Percentiles rank a stretch among this genome's conserved stretches.
phyloP scores from a whole-genome alignment of 1,140 invertebrate species.

The Chelonus insularis region DNA sequence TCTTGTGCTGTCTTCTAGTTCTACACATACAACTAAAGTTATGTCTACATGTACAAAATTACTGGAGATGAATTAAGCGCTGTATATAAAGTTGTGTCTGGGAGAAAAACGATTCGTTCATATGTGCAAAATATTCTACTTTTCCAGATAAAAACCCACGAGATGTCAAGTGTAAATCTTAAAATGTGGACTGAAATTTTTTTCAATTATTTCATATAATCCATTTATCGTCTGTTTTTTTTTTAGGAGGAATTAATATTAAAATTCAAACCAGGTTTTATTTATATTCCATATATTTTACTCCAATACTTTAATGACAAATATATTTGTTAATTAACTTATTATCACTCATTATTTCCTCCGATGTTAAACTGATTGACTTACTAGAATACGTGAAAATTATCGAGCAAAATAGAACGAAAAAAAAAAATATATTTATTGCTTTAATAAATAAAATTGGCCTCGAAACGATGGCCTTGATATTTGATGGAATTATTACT shows the following conservation, averaged over 20 bases:
- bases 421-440: neutral
- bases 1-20: neutral
- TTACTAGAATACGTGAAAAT: no score
- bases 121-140: neutral
- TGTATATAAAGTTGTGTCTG: neutral
- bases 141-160: neutral
- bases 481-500: slow-evolving; percentile 6
- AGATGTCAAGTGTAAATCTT: neutral
- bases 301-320: no score
- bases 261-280: no score
- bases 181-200: no score
- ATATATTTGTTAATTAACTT: no score
- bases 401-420: neutral
- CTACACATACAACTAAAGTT: neutral
- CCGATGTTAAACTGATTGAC: no score
- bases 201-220: no score
- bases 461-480: neutral
- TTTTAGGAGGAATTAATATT: no score
- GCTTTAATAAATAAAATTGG: slow-evolving; percentile 11
- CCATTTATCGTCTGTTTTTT: no score
- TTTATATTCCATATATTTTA: no score
- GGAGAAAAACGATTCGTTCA: neutral
- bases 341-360: no score
- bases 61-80: slow-evolving; percentile 1
- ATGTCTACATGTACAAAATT: neutral